phyloP scores from a whole-genome alignment of 2,113 vertebrate genomes.

The Cranoglanis bouderius region DNA sequence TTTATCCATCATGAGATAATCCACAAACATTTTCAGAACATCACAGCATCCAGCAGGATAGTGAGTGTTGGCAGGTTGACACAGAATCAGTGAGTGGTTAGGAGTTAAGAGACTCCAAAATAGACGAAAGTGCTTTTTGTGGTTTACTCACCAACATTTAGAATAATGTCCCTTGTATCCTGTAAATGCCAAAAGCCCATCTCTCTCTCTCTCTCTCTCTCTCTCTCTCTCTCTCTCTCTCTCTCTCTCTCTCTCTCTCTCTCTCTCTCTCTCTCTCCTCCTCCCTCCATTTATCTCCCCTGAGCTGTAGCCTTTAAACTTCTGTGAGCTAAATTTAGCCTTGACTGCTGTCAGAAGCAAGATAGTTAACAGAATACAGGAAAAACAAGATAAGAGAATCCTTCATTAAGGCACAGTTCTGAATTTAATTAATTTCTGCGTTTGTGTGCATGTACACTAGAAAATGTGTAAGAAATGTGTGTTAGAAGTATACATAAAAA shows the following conservation, averaged over 20 bases:
- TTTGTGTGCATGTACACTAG: not conserved
- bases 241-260: not conserved
- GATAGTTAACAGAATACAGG: not conserved
- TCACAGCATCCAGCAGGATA: not conserved
- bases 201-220: not conserved
- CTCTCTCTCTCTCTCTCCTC: not conserved
- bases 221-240: not conserved
- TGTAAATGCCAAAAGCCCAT: not conserved
- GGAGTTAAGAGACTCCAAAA: not conserved
- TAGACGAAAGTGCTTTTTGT: not conserved
- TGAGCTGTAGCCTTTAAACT: slow-evolving; percentile 33
- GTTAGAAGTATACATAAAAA: not conserved
- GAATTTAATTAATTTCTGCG: not conserved
- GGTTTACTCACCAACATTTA: slow-evolving; percentile 1
- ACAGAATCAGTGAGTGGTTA: not conserved
- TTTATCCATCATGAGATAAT: not conserved
- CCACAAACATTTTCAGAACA: not conserved
- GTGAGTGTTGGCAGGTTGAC: not conserved
- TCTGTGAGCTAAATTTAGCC: slow-evolving; percentile 29
- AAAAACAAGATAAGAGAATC: not conserved
- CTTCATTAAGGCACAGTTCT: not conserved
- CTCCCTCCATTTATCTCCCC: not conserved
- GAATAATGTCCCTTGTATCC: not conserved
- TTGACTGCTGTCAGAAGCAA: not conserved
- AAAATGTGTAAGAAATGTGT: not conserved